Conservation (phyloP, 2,888 invertebrate genomes). For the Sarcophaga caerulescens region DNA sequence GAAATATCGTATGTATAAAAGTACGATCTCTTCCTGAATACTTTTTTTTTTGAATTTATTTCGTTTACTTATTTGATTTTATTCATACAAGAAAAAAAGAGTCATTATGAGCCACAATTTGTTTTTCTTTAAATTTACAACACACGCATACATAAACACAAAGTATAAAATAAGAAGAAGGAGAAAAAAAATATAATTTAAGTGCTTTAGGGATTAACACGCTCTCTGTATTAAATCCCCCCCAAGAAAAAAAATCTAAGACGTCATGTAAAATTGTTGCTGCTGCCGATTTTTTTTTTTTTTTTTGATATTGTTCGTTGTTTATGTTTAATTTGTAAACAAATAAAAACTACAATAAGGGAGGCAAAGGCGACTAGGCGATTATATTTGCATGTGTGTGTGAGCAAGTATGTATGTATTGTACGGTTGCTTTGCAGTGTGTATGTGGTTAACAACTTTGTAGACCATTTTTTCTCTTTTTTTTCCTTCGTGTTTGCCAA, state of each 20-base stretch:
- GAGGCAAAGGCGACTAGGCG: neutral
- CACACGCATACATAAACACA: no score
- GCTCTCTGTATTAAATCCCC: constrained; percentile 1
- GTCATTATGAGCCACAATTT: constrained; percentile 39
- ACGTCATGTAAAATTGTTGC: constrained; percentile 26
- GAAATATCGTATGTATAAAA: neutral
- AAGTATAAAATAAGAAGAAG: neutral
- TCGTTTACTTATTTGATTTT: no score
- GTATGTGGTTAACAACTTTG: constrained; percentile 52
- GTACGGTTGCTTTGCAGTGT: neutral
- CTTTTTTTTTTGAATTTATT: constrained; percentile 9
- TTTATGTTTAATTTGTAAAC: constrained; percentile 18
- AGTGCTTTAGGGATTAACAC: constrained; percentile 60
- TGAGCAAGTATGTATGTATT: neutral
- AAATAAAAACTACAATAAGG: constrained; percentile 27
- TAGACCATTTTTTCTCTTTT: constrained; percentile 55
- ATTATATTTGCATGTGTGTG: neutral
- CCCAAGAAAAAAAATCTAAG: neutral
- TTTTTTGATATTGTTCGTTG: neutral
- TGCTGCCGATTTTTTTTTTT: neutral
- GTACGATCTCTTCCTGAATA: constrained; percentile 16
- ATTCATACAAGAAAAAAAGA: neutral
- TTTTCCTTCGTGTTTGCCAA: constrained; percentile 35
- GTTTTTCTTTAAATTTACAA: constrained; percentile 12
- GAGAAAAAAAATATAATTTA: constrained; percentile 33